Base-by-base conservation (phyloP, 1,140 invertebrate genomes). In the Rhagoletis pomonella region DNA sequence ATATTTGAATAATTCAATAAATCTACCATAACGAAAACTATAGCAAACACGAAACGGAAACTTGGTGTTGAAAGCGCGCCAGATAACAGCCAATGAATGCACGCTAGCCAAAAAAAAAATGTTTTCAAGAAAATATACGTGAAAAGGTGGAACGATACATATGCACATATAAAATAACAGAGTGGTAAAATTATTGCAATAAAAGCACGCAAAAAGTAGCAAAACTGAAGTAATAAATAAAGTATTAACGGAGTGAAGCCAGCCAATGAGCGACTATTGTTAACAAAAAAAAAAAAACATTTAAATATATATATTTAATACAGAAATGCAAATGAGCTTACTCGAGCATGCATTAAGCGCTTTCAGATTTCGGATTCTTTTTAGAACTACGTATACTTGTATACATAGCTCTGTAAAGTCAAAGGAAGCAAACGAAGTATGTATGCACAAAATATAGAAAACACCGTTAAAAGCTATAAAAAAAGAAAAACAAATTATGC, bases 291-390 rank as follows among this genome's bases (percentile, higher is more conserved):
- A 55, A 7, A 7, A 73, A 47, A 73, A 81, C 44, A 81, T 0
- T 81, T 81, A 29, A 55, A 81, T 17, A n/a, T 17, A 81, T 12
- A 29, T 6, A 50, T 29, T 29, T 29, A 29, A 29, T 29, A 29
- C 29, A 29, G 29, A 81, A 81, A 81, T 81, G 44, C 73, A 81
- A 81, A 81, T 81, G 73, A 55, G 73, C n/a, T 58, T 55, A 81
- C 47, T 50, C 50, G 47, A 81, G 73, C 47, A 55, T 81, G 44
- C 73, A 55, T 19, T 81, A 10, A n/a, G 5, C 55, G 73, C 73
- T 81, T 81, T 55, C 47, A 50, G 47, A 29, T 81, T 10, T 55
- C 73, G 55, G 73, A 81, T 55, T 81, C 10, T 44, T 55, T 81
- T n/a, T n/a, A 55, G 73, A 81, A 81, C 73, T 58, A 29, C 29